Conservation (phyloP, 2,797 vertebrate genomes). For the Fratercula arctica region DNA sequence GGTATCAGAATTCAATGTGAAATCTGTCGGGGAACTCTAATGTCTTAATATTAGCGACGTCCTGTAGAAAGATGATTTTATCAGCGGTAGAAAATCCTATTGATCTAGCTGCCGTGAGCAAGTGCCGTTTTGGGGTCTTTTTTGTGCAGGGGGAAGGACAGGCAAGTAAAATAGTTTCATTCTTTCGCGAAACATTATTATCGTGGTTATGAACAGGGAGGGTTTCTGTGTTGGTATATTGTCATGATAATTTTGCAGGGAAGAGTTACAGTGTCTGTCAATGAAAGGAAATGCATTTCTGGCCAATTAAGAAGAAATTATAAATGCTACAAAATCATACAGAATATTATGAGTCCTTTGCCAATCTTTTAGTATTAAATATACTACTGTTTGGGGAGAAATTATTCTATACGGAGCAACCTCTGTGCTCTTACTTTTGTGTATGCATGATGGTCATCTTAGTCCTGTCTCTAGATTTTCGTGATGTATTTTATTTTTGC, state of each 20-base stretch:
- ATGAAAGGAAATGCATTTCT: background rate
- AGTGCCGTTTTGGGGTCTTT: background rate
- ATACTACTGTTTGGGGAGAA: background rate
- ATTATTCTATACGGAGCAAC: background rate
- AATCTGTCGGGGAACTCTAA: background rate
- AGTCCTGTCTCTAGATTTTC: background rate
- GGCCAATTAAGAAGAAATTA: background rate
- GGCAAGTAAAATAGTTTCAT: background rate
- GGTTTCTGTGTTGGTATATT: background rate
- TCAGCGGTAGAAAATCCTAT: background rate
- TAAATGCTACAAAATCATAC: background rate
- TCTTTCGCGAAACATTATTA: background rate
- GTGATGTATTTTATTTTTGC: background rate
- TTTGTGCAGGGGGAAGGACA: background rate
- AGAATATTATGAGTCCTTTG: background rate
- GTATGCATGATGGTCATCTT: accelerated
- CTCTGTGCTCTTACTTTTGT: background rate
- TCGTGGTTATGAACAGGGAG: background rate
- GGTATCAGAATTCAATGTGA: background rate
- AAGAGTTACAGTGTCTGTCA: background rate
- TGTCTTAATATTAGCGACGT: background rate
- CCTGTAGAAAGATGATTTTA: background rate
- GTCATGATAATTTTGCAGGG: background rate
- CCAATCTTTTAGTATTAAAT: background rate
- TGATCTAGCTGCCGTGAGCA: background rate